A percentile compares a stretch with the other conserved stretches of the same genome.
Conservation (phyloP, 2,113 vertebrate species). For the Atherinomorus stipes region DNA sequence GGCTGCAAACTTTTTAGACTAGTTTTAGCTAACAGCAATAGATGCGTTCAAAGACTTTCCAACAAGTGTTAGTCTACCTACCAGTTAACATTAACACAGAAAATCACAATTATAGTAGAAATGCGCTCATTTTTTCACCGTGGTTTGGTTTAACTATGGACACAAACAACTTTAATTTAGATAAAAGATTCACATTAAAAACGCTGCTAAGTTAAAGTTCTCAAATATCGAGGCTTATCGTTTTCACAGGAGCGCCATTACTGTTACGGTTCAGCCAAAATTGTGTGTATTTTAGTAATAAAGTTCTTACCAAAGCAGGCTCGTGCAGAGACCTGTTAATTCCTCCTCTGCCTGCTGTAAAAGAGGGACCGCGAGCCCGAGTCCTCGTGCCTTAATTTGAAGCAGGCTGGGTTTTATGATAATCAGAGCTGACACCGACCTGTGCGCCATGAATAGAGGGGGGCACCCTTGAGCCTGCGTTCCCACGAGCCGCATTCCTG, state of each 20-base stretch:
- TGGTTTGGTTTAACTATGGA: neutral
- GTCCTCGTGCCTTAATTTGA: conserved; percentile 78
- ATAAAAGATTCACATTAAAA: no score
- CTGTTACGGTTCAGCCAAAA: neutral
- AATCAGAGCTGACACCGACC: conserved; percentile 82
- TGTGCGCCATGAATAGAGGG: conserved; percentile 73
- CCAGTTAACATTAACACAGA: neutral
- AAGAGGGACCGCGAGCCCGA: conserved; percentile 65
- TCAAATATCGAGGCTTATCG: neutral
- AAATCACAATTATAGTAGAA: neutral
- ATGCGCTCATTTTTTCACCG: neutral
- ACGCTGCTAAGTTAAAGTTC: neutral
- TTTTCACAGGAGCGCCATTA: neutral
- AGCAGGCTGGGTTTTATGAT: conserved; percentile 82
- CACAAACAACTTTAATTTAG: no score
- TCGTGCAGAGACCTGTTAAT: conserved; percentile 56
- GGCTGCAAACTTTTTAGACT: no score
- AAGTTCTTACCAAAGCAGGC: conserved; percentile 65
- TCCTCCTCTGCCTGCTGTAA: conserved; percentile 65
- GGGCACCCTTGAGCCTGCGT: conserved; percentile 73
- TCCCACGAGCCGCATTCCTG: conserved; percentile 82
- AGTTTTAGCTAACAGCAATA: no score
- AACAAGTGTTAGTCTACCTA: no score
- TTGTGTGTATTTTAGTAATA: conserved; percentile 14
- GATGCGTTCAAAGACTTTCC: no score